These are phyloP conservation scores for Eueremaeus valkanovi DNA, from an alignment of 2,888 invertebrate genomes.

Conservation along the genomic window DNA sequence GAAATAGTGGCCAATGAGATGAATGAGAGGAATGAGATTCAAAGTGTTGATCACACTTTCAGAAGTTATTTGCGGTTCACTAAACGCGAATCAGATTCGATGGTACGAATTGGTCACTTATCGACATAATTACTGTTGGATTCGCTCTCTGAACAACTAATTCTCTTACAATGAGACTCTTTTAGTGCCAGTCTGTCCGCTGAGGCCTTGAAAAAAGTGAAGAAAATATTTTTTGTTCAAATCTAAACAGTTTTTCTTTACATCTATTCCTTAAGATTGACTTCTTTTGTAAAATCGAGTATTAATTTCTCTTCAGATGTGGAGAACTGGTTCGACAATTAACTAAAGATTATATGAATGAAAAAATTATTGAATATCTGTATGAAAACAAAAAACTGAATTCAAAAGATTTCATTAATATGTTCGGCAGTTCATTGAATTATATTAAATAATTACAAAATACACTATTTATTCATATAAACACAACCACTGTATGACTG, in stretches of 20 bases:
- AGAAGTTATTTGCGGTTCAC: not conserved
- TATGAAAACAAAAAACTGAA: too few relatives aligned
- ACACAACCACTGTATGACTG: too few relatives aligned
- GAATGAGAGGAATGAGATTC: not conserved
- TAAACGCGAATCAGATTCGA: not conserved
- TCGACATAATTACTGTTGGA: not conserved
- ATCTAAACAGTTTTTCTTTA: not conserved
- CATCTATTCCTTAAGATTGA: too few relatives aligned
- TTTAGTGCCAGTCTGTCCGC: conserved; percentile 16
- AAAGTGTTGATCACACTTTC: not conserved
- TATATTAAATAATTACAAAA: not conserved
- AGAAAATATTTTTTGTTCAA: not conserved
- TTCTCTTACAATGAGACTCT: not conserved
- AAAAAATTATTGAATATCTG: too few relatives aligned
- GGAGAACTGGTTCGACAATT: not conserved
- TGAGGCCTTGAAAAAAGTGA: conserved; percentile 6
- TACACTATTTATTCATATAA: too few relatives aligned
- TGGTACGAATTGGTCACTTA: conserved; percentile 6
- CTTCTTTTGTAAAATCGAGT: not conserved
- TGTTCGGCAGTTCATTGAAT: not conserved
- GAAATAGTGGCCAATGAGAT: not conserved
- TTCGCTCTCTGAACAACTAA: conserved; percentile 9
- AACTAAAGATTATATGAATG: not conserved
- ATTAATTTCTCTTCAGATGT: not conserved
- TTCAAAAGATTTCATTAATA: not conserved